These are phyloP conservation scores for Oscheius sp. DNA, from an alignment of 1,140 invertebrate genomes.

Conservation along the genomic window DNA sequence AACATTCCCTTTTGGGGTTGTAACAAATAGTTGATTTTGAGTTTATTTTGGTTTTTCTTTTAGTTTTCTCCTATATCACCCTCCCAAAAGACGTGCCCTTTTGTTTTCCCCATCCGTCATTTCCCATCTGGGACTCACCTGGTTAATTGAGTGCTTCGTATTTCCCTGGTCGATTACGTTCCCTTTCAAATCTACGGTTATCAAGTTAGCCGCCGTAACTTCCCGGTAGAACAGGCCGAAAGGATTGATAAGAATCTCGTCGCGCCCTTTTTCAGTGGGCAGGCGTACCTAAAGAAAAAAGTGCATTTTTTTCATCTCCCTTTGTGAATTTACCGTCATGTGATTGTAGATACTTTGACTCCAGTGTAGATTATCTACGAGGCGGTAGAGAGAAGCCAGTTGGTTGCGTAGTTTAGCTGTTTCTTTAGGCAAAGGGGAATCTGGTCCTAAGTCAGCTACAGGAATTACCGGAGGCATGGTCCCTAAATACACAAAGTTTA, in stretches of 20 bases:
- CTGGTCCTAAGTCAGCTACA: slow-evolving; percentile 93
- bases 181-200: slow-evolving; percentile 85
- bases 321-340: slow-evolving; percentile 68
- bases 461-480: slow-evolving; percentile 75
- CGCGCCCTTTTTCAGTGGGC: slow-evolving; percentile 77
- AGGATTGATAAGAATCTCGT: slow-evolving; percentile 94
- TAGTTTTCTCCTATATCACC: too few species aligned
- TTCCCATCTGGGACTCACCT: slow-evolving; percentile 15
- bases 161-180: slow-evolving; percentile 78
- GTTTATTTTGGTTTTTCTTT: too few species aligned
- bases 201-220: slow-evolving; percentile 87
- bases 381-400: slow-evolving; percentile 87
- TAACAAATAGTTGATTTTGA: too few species aligned
- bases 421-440: slow-evolving; percentile 92
- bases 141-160: slow-evolving; percentile 72
- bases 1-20: too few species aligned
- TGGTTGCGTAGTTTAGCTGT: slow-evolving; percentile 80
- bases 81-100: too few species aligned
- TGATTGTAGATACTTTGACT: slow-evolving; percentile 79
- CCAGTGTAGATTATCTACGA: slow-evolving; percentile 95
- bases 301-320: background rate
- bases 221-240: slow-evolving; percentile 93
- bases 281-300: slow-evolving; percentile 72
- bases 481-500: background rate
- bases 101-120: too few species aligned